A percentile compares a stretch with the other conserved stretches of the same genome.
phyloP scores from a whole-genome alignment of 1,140 invertebrate species.

The Solenopsis fugax region DNA sequence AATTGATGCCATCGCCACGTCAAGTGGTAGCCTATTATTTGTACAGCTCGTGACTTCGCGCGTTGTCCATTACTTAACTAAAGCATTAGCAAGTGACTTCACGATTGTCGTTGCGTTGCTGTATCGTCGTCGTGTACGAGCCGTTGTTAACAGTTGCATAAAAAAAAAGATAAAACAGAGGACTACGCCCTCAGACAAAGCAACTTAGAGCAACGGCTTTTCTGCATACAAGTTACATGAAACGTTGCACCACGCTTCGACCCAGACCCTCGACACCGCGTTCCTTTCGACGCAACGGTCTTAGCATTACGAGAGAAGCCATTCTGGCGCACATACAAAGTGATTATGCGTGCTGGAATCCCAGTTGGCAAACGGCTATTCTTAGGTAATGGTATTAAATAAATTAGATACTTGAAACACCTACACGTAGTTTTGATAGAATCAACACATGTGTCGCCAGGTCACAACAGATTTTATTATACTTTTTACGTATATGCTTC shows the following conservation, averaged over 20 bases:
- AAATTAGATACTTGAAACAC: constrained; percentile 38
- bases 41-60: constrained; percentile 79
- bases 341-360: constrained; percentile 34
- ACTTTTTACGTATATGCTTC: background rate
- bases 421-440: background rate
- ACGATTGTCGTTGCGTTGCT: constrained; percentile 55
- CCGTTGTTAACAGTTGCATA: background rate
- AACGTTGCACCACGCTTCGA: constrained; percentile 3
- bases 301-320: constrained; percentile 4
- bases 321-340: constrained; percentile 15
- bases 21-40: constrained; percentile 81
- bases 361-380: constrained; percentile 21
- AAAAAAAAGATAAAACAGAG: constrained; percentile 23
- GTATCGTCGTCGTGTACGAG: background rate
- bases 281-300: background rate
- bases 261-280: constrained; percentile 20
- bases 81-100: constrained; percentile 78
- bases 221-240: background rate
- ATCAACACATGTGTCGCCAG: background rate
- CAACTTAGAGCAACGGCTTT: constrained; percentile 4
- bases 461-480: background rate
- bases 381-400: constrained; percentile 21
- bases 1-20: constrained; percentile 71
- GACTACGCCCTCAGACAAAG: background rate
- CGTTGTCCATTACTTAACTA: constrained; percentile 81